Base-by-base conservation (phyloP, 2,113 vertebrate genomes). In the Ochotona curzoniae region DNA sequence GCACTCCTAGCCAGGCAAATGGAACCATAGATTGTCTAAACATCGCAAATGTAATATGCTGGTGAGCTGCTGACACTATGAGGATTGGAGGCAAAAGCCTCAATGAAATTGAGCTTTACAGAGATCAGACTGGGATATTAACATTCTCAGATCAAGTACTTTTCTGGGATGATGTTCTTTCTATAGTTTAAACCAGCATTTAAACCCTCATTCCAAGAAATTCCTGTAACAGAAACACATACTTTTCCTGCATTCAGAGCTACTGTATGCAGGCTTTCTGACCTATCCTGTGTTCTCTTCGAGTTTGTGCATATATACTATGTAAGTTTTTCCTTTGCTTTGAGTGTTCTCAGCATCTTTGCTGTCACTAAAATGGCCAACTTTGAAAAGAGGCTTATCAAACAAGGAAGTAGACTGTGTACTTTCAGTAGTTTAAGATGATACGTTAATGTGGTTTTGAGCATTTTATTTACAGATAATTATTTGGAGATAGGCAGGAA, bases 401-500 rank as follows among this genome's bases (percentile, higher is more conserved):
- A 92, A 23, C 73, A 91, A 32, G 71, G 57, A 87, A 82, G 25
- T 32, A 84, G 54, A 91, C 92, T 63, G 73, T 81, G 38, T 44
- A 49, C 54, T 73, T 88, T 90, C 83, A 61, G 18, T 61, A 70
- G 35, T 81, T 83, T 83, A 74, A 81, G 80, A 71, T 89, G 47
- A 18, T 74, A 28, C 23, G 13, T 75, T 76, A 93, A 30, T 80
- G 26, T 79, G 61, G 93, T 94, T 95, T 49, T 88, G 38, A 73
- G 57, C 28, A 84, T 79, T 80, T 87, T 2, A 30, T 32, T 86
- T 49, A 70, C 25, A 84, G 28, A 76, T 91, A 82, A 96, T 81
- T 87, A 70, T 79, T 93, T 89, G 69, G 49, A 3, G 84, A 91
- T 32, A 81, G 35, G 25, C 73, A 96, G 51, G 90, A 93, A 32